Evolutionary conservation across 1,140 invertebrate genomes (phyloP), one percentile per base, ranked within the genome.

Genomic region (Eupristina koningsbergeri): DNA sequence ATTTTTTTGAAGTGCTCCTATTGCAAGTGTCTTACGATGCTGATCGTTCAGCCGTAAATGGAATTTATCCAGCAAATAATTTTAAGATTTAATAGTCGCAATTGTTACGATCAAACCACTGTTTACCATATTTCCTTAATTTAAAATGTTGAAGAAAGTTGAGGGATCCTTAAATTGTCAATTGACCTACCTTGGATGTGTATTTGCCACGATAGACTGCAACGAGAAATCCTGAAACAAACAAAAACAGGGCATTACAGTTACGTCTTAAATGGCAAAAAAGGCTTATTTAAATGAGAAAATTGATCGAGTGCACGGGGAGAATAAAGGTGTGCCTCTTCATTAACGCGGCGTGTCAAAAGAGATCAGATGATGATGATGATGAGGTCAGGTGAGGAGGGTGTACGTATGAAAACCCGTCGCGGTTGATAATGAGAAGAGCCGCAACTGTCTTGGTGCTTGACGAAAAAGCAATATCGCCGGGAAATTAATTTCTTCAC

Each of bases 401-500:
- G n/a, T n/a, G n/a, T n/a, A 45, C 17, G 39, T 41, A 53, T 53
- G 73, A 53, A 47, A 73, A 36, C 39, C 31, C 47, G 47, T 36
- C 47, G 29, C 45, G 41, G 47, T 34, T 3, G n/a, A 75, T 53
- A 34, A 47, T 41, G 31, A n/a, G n/a, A 75, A 53, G 73, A 53
- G 41, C 17, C 7, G 73, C 47, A 34, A 36, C 13, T 50, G 45
- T 50, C 26, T 50, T 22, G 19, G 63, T 3, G 63, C n/a, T 36
- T 34, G 81, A 84, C 67, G 58, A 29, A 63, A 71, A 74, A 73
- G 82, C 84, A 81, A 85, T 83, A 85, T 86, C 53, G 86, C n/a
- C 77, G 80, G 77, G 73, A 86, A 87, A 88, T 88, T 88, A 88
- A 88, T 88, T 88, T 87, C 86, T 87, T 86, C 84, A 85, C 83